Evolutionary conservation across 64 coral and sea anemone species (phyloP).

Genomic region (Acropora yongei): DNA sequence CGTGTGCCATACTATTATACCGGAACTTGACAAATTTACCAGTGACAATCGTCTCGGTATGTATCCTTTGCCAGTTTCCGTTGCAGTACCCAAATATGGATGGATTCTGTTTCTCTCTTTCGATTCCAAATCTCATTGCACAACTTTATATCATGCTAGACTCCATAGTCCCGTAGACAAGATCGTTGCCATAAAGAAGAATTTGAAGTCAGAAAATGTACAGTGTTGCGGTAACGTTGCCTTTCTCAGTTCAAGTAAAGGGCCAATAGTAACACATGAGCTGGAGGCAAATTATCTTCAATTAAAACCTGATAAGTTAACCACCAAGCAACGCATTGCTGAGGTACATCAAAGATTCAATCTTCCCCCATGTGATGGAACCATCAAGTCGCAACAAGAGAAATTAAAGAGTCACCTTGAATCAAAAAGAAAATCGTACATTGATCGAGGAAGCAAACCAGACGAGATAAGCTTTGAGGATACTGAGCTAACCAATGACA

Average conservation of each 20-base stretch:
- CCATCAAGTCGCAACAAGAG: too few species aligned
- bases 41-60: slow-evolving; percentile 43
- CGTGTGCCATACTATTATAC: slow-evolving; percentile 64
- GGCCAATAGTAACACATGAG: slow-evolving; percentile 13
- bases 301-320: neutral
- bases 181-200: slow-evolving; percentile 23
- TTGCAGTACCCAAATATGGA: slow-evolving; percentile 13
- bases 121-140: slow-evolving; percentile 6
- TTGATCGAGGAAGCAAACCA: too few species aligned
- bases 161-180: slow-evolving; percentile 67
- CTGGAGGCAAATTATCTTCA: slow-evolving; percentile 37
- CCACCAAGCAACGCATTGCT: slow-evolving; percentile 16
- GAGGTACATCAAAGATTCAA: too few species aligned
- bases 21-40: slow-evolving; percentile 70
- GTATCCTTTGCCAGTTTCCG: slow-evolving; percentile 20
- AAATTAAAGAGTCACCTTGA: too few species aligned
- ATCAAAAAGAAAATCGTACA: too few species aligned
- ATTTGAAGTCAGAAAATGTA: neutral
- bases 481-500: slow-evolving; percentile 19
- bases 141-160: slow-evolving; percentile 12
- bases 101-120: slow-evolving; percentile 41
- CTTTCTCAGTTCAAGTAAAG: neutral
- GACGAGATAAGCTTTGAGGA: too few species aligned
- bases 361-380: too few species aligned
- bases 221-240: neutral